Conservation (phyloP, 2,888 invertebrate species). For the Clivina fossor region DNA sequence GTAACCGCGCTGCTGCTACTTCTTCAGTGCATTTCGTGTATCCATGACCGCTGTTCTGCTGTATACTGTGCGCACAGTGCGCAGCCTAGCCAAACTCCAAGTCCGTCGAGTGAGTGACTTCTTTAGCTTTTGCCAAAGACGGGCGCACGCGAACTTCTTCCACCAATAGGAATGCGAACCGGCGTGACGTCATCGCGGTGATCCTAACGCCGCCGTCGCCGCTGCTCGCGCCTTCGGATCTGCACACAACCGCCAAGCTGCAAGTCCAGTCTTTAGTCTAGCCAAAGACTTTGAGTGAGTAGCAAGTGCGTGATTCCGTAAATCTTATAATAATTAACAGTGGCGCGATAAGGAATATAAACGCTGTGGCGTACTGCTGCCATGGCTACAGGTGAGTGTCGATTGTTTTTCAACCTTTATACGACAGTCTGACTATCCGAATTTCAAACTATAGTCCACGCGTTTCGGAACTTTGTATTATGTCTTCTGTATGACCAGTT, state of each 20-base stretch:
- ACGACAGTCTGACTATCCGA: not conserved
- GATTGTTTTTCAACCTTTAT: not conserved
- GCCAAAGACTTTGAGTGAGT: conserved; percentile 50
- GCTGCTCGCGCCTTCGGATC: conserved; percentile 11
- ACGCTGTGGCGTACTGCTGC: conserved; percentile 49
- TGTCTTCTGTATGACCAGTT: no score
- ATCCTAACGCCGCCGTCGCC: conserved; percentile 28
- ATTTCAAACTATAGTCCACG: no score
- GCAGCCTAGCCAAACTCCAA: conserved; percentile 35
- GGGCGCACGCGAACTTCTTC: conserved; percentile 36
- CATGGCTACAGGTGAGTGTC: conserved; percentile 52
- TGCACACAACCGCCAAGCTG: no score
- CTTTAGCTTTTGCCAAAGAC: conserved; percentile 37
- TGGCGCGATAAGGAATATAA: conserved; percentile 46
- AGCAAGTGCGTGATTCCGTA: conserved; percentile 47
- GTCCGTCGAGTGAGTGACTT: conserved; percentile 38
- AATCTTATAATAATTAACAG: conserved; percentile 47
- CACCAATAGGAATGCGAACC: conserved; percentile 27
- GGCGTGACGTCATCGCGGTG: conserved; percentile 33
- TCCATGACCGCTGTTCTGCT: no score
- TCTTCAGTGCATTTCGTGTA: no score
- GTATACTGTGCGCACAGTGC: not conserved
- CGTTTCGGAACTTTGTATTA: no score
- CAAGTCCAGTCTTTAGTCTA: conserved; percentile 47
- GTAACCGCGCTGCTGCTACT: no score